A percentile compares a stretch with the other conserved stretches of the same genome.
Evolutionary conservation across 23 tunicate species (phyloP).

Genomic region (Diplosoma virens): DNA sequence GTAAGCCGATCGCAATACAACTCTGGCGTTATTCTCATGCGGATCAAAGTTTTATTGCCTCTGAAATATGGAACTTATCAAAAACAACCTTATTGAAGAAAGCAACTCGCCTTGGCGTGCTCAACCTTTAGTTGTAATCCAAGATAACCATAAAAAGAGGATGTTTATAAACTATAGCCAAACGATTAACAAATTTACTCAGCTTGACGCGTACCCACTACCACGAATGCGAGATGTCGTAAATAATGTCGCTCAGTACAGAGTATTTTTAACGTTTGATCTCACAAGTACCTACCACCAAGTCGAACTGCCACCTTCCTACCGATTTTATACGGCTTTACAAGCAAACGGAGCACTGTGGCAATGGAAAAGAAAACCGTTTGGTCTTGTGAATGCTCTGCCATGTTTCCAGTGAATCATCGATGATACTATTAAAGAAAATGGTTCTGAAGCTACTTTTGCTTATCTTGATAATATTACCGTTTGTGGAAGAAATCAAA

Average conservation of each 20-base stretch:
- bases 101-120: constrained; percentile 36
- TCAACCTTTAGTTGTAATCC: constrained; percentile 28
- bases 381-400: constrained; percentile 25
- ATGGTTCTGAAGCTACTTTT: constrained; percentile 14
- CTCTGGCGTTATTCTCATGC: neutral
- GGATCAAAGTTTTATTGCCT: neutral
- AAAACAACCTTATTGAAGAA: constrained; percentile 15
- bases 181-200: constrained; percentile 27
- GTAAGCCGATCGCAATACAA: constrained; percentile 6
- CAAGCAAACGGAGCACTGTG: neutral
- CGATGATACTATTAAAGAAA: neutral
- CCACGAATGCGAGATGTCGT: constrained; percentile 16
- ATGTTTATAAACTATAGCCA: constrained; percentile 18
- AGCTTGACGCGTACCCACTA: constrained; percentile 29
- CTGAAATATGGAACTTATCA: constrained; percentile 14
- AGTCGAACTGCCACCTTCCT: too few relatives aligned
- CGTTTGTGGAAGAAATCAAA: constrained; percentile 10
- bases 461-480: constrained; percentile 28
- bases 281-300: constrained; percentile 30
- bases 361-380: constrained; percentile 11
- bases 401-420: constrained; percentile 28
- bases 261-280: constrained; percentile 6
- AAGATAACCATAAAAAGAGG: too few relatives aligned
- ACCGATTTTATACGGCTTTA: constrained; percentile 8
- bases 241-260: constrained; percentile 2